Evolutionary conservation across 2,888 invertebrate genomes (phyloP).

Genomic region (Athalia rosae): DNA sequence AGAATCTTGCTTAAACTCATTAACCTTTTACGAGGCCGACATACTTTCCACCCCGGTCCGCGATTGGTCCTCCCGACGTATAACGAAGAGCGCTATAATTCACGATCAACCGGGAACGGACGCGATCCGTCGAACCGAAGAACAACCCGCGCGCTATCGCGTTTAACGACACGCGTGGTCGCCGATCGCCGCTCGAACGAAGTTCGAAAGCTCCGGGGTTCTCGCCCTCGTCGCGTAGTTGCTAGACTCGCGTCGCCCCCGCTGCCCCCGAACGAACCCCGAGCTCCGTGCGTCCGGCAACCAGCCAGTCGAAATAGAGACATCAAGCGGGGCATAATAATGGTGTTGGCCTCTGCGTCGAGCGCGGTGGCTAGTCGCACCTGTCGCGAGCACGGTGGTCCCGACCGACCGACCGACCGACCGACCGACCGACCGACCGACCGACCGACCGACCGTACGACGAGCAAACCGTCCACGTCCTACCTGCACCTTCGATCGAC

Average conservation of each 20-base stretch:
- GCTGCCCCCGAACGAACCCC: constrained; percentile 36
- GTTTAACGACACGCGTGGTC: not conserved
- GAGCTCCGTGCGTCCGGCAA: constrained; percentile 43
- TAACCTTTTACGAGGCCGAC: constrained; percentile 38
- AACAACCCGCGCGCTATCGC: constrained; percentile 11
- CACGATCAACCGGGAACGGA: constrained; percentile 29
- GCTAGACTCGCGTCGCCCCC: not conserved
- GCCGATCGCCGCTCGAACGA: not conserved
- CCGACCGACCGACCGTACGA: constrained; percentile 38
- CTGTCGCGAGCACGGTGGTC: constrained; percentile 71
- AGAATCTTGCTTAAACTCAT: constrained; percentile 36
- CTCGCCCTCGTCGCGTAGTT: not conserved
- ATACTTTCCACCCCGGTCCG: constrained; percentile 21
- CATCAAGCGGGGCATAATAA: constrained; percentile 57
- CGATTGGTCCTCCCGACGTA: constrained; percentile 26
- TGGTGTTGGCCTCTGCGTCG: constrained; percentile 67
- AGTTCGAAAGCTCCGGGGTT: no score
- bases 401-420: constrained; percentile 57
- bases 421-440: constrained; percentile 46
- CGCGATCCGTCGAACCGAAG: constrained; percentile 26
- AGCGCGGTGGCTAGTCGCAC: constrained; percentile 69
- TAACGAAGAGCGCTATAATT: constrained; percentile 27
- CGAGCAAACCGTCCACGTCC: constrained; percentile 18
- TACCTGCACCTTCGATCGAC: constrained; percentile 41
- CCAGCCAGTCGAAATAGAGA: constrained; percentile 56